Evolutionary conservation across 2,113 vertebrate genomes (phyloP), one percentile per base, ranked within the genome.

Genomic region (Ciconia boyciana): DNA sequence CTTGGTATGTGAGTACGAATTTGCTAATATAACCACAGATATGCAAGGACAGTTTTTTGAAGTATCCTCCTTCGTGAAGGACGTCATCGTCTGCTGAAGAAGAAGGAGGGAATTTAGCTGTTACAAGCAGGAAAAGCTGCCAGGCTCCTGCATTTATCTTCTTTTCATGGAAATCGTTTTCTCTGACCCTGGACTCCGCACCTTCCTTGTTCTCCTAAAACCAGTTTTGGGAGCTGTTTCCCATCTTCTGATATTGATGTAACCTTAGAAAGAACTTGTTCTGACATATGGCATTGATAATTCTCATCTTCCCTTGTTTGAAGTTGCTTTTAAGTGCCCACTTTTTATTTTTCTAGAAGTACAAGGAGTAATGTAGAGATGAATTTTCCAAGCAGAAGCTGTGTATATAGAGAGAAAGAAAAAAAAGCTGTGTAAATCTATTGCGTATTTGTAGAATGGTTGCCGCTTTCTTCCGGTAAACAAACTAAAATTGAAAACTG

Each of bases 241-340:
- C 41, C 24, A 81, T 93, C 81, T 95, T 81, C 83, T 82, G 44
- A 32, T 95, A 89, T 82, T 94, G 89, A 75, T 89, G 62, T 93
- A 96, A 94, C 83, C 89, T 93, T 34, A 89, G 65, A 62, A 94
- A 21, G 79, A 95, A 57, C 65, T 87, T 84, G 21, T 69, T 91
- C 77, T 84, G 29, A 82, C 94, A 94, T 87, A 79, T 84, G 94
- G 89, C 34, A 79, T 89, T 93, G 86, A 92, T 95, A 91, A 87
- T 76, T 91, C 74, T 89, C 10, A 0, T 87, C 46, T 90, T 39
- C 20, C 48, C 17, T 79, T 74, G 21, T 93, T 83, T 92, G 79
- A 92, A 87, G 60, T 87, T 92, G 20, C 48, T 89, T 71, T 71
- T 64, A 71, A 55, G 31, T 76, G 41, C 34, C 36, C 11, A 16